Base-by-base conservation (phyloP, 2,797 vertebrate species). In the Lagocephalus sceleratus region DNA sequence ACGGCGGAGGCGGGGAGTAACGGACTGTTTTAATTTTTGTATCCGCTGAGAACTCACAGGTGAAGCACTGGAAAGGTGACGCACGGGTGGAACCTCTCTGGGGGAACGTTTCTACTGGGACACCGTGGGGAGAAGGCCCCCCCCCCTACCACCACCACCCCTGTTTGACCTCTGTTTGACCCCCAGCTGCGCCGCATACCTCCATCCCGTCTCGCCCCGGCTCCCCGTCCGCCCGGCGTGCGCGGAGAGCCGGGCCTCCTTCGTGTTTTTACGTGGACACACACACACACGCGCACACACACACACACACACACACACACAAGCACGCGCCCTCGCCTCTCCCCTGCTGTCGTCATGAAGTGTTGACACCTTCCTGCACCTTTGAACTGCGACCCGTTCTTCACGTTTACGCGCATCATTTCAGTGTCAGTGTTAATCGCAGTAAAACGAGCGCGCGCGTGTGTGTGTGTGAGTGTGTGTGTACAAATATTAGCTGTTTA, bases 11-110 rank as follows among this genome's bases (percentile, higher is more conserved):
- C 40, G 50, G 77, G 60, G 58, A 75, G 65, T 51, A 21, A 68
- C 3, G 0, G 67, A 87, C 75, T 85, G 85, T 86, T 84, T 84
- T 52, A 79, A 88, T 83, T 89, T 84, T 83, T 84, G 68, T 88
- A 85, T 79, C 63, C 41, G 66, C 82, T 71, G 56, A 73, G 78
- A 81, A 82, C 78, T 68, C 58, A 77, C 79, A 87, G 85, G 78
- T 83, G 77, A 84, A 82, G 84, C 84, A 85, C 88, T 86, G 83
- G 84, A 81, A 81, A 72, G 44, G 45, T 48, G 58, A 6, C 49
- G 51, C 59, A 79, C 63, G 43, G 75, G 78, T 39, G 16, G 48
- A 29, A 35, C 73, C 55, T 71, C 71, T 78, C 65, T 17, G 41
- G 48, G 57, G 59, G 43, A 41, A 44, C 15, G 49, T 53, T n/a